Percentiles rank a stretch among this genome's conserved stretches.
Conservation (phyloP, 2,888 invertebrate genomes). For the Tetramorium bicarinatum region DNA sequence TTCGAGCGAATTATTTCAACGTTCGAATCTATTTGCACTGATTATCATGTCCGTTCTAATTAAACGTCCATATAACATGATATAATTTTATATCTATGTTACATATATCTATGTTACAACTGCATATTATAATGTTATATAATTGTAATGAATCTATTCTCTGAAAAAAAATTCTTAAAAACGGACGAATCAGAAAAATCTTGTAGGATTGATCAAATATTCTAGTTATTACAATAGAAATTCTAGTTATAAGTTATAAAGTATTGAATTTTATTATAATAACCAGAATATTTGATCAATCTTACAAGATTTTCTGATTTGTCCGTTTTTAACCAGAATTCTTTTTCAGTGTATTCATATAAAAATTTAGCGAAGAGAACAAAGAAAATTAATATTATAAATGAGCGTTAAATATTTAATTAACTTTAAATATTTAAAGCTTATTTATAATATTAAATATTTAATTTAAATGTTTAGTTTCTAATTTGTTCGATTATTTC, state of each 20-base stretch:
- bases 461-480: not conserved
- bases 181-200: too few relatives aligned
- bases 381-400: not conserved
- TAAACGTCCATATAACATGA: not conserved
- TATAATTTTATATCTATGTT: not conserved
- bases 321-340: too few relatives aligned
- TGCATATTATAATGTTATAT: not conserved
- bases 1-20: slow-evolving; percentile 32
- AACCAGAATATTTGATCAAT: too few relatives aligned
- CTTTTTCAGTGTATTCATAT: too few relatives aligned
- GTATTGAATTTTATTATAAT: too few relatives aligned
- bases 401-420: not conserved
- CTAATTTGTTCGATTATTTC: not conserved
- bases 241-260: too few relatives aligned
- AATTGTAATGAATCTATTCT: not conserved
- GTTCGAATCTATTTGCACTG: not conserved
- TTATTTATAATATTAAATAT: too few relatives aligned
- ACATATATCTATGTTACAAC: not conserved
- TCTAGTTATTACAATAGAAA: too few relatives aligned
- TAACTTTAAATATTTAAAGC: too few relatives aligned
- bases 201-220: too few relatives aligned
- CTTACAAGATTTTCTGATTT: too few relatives aligned
- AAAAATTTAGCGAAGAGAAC: not conserved
- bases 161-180: too few relatives aligned
- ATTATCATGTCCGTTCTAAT: not conserved